Percentiles rank a stretch among this genome's conserved stretches.
Conservation (phyloP, 2,888 invertebrate species). For the Drosophila meridiana region DNA sequence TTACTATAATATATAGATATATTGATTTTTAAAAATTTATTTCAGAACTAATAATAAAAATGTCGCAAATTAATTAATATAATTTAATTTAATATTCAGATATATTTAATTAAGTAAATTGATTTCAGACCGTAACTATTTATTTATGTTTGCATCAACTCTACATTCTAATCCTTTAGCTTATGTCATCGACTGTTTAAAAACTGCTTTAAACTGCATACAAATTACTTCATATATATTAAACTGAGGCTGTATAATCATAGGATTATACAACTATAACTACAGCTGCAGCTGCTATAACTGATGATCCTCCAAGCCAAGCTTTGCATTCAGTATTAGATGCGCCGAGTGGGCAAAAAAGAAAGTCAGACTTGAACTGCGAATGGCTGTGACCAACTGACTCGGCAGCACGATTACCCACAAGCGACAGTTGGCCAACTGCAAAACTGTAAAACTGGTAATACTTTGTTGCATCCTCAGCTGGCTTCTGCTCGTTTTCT, state of each 20-base stretch:
- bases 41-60: no score
- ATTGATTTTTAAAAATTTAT: no score
- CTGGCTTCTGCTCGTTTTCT: constrained; percentile 46
- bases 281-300: constrained; percentile 8
- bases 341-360: constrained; percentile 29
- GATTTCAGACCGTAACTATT: background rate
- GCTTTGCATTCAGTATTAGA: constrained; percentile 25
- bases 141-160: background rate
- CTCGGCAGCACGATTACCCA: constrained; percentile 67
- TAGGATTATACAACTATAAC: constrained; percentile 59
- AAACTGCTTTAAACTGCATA: background rate
- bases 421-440: constrained; percentile 52
- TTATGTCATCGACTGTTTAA: background rate
- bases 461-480: constrained; percentile 63
- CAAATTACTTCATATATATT: constrained; percentile 12
- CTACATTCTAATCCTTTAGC: background rate
- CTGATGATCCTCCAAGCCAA: constrained; percentile 40
- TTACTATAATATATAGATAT: no score
- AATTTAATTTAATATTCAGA: no score
- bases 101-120: background rate
- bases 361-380: constrained; percentile 52
- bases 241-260: constrained; percentile 29
- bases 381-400: constrained; percentile 51
- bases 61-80: no score
- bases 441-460: constrained; percentile 61